These are phyloP conservation scores for Mythimna lalbum DNA, from an alignment of 2,888 invertebrate genomes.

Conservation along the genomic window DNA sequence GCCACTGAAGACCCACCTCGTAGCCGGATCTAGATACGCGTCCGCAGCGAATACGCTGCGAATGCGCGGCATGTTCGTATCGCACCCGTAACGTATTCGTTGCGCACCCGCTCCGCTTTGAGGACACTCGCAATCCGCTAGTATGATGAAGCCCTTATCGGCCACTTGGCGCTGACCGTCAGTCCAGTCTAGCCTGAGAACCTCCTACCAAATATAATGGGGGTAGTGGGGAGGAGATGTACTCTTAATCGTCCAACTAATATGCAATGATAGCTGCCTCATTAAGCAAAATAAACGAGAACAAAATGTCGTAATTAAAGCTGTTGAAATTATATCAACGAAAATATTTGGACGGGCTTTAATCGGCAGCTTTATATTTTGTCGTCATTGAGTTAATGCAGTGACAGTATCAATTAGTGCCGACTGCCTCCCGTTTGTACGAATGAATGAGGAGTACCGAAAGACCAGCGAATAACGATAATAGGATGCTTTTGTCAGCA, in stretches of 20 bases:
- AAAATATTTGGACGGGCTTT: constrained; percentile 36
- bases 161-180: background rate
- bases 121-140: no score
- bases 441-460: constrained; percentile 38
- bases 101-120: no score
- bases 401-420: constrained; percentile 65
- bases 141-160: background rate
- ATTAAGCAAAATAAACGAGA: background rate
- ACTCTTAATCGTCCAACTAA: background rate
- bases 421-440: constrained; percentile 40
- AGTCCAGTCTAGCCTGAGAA: background rate
- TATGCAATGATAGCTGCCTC: constrained; percentile 2
- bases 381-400: constrained; percentile 56
- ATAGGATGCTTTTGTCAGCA: constrained; percentile 35
- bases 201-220: background rate
- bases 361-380: constrained; percentile 53
- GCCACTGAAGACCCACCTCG: no score
- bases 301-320: constrained; percentile 21
- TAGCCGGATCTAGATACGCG: no score
- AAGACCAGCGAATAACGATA: constrained; percentile 34
- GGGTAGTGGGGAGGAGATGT: background rate
- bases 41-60: no score
- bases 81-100: no score
- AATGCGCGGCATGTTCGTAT: no score
- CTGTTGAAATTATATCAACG: constrained; percentile 20